Percentiles rank a stretch among this genome's conserved stretches.
Evolutionary conservation across 2,113 vertebrate species (phyloP).

Genomic region (Neogobius melanostomus): DNA sequence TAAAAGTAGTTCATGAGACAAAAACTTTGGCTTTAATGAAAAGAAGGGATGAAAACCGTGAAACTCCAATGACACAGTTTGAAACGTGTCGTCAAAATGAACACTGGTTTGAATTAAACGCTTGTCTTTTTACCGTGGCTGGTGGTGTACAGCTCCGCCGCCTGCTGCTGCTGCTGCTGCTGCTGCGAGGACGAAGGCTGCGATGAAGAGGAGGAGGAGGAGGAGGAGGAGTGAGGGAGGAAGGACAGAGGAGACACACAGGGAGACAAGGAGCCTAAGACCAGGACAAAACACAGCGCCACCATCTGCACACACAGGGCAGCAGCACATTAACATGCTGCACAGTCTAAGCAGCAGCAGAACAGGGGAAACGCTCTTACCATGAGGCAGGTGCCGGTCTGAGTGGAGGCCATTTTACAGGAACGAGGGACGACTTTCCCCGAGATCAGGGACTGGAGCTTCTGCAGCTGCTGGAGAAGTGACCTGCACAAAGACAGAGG

Average conservation of each 20-base stretch:
- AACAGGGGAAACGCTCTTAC: conserved; percentile 19
- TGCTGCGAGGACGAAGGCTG: conserved; percentile 79
- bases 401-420: conserved; percentile 71
- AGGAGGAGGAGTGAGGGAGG: conserved; percentile 50
- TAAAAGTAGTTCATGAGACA: too few species aligned
- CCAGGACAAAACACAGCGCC: conserved; percentile 93
- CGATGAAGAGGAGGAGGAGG: conserved; percentile 55
- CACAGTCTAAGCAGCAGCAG: too few species aligned
- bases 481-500: conserved; percentile 46
- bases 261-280: conserved; percentile 92
- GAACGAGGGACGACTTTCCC: conserved; percentile 65
- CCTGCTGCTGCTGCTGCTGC: conserved; percentile 68
- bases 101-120: neutral
- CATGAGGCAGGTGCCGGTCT: conserved; percentile 69
- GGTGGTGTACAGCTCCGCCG: conserved; percentile 87
- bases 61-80: too few species aligned
- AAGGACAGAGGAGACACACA: conserved; percentile 91
- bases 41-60: too few species aligned
- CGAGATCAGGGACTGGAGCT: conserved; percentile 65
- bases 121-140: conserved; percentile 81
- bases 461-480: conserved; percentile 72
- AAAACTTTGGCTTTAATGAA: too few species aligned
- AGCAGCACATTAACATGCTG: neutral
- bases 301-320: conserved; percentile 83
- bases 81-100: too few species aligned